These are phyloP conservation scores for Drosophila picticornis DNA, from an alignment of 2,888 invertebrate genomes.

Conservation along the genomic window DNA sequence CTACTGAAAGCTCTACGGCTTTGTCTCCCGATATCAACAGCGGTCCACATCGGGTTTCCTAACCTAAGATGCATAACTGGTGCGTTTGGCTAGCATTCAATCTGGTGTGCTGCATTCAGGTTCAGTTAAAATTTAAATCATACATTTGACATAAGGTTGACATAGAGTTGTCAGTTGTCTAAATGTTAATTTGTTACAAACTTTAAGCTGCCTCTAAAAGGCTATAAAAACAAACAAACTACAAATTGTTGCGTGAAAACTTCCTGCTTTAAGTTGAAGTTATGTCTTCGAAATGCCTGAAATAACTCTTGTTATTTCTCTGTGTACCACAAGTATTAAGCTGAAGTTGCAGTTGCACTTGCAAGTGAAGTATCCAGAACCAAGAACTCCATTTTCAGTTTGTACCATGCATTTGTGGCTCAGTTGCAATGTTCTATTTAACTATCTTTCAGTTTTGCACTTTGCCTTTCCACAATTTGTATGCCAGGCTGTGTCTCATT, in stretches of 20 bases:
- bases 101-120: not conserved
- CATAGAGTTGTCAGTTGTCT: not conserved
- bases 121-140: not conserved
- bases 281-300: not conserved
- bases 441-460: slow-evolving; percentile 20
- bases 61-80: not conserved
- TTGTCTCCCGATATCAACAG: not conserved
- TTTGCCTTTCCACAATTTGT: slow-evolving; percentile 16
- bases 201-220: not conserved
- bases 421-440: slow-evolving; percentile 14
- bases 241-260: not conserved
- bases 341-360: slow-evolving; percentile 14
- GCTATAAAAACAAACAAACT: not conserved
- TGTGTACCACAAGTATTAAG: slow-evolving; percentile 12
- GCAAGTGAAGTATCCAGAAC: slow-evolving; percentile 31
- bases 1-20: not conserved
- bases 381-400: slow-evolving; percentile 36
- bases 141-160: too few relatives aligned
- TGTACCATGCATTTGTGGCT: slow-evolving; percentile 24
- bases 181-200: not conserved
- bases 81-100: not conserved
- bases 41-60: not conserved
- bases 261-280: not conserved
- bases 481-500: slow-evolving; percentile 24
- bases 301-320: not conserved